These are phyloP conservation scores for Eumerus sabulonum DNA, from an alignment of 2,888 invertebrate genomes.

Conservation along the genomic window DNA sequence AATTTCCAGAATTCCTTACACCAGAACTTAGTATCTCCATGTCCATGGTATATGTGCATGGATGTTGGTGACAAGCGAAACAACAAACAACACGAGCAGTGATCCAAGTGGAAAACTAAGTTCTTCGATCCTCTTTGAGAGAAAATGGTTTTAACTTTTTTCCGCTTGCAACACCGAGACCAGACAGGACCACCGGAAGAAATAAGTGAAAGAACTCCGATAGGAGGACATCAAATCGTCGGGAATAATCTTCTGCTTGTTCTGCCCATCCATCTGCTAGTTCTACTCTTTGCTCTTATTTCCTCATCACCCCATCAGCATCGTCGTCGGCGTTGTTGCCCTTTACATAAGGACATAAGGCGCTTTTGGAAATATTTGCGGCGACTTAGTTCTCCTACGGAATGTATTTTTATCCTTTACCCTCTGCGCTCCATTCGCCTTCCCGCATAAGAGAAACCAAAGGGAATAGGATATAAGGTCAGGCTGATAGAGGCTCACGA, in stretches of 20 bases:
- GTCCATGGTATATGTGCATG: constrained; percentile 4
- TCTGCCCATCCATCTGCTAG: not conserved
- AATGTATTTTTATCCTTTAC: too few species aligned
- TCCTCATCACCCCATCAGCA: not conserved
- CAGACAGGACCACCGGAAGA: too few species aligned
- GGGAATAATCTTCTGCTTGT: constrained; percentile 47
- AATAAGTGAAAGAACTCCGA: not conserved
- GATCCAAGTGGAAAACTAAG: constrained; percentile 43
- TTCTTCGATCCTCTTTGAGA: constrained; percentile 46
- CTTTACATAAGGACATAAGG: constrained; percentile 24
- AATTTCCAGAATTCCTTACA: constrained; percentile 35
- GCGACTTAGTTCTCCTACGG: too few species aligned
- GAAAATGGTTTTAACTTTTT: constrained; percentile 41
- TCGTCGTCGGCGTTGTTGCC: constrained; percentile 12
- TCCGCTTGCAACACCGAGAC: not conserved
- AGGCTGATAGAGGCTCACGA: too few species aligned
- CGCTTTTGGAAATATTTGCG: constrained; percentile 39
- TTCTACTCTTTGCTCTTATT: too few species aligned
- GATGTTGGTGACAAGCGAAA: constrained; percentile 23
- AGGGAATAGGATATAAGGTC: too few species aligned
- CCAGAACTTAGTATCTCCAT: constrained; percentile 5
- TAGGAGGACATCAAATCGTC: constrained; percentile 45
- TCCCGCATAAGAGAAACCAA: too few species aligned
- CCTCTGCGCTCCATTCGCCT: too few species aligned
- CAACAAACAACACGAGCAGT: constrained; percentile 33